phyloP scores from a whole-genome alignment of 2,888 invertebrate genomes.

The Tenthredo livida region DNA sequence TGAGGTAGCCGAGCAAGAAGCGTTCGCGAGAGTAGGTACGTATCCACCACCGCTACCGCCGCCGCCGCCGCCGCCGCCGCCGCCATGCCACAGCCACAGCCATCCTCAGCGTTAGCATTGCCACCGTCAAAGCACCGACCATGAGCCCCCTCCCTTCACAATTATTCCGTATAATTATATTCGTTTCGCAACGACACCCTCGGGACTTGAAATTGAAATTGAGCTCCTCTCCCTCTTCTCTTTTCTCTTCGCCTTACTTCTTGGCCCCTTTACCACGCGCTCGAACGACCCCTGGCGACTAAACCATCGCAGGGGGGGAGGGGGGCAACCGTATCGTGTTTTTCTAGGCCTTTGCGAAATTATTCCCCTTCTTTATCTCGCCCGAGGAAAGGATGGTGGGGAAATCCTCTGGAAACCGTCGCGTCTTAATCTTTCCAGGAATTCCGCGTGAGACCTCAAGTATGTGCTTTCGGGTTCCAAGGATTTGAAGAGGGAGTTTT shows the following conservation, averaged over 20 bases:
- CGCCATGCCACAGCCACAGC: slow-evolving; percentile 52
- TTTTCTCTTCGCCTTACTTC: slow-evolving; percentile 55
- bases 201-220: slow-evolving; percentile 78
- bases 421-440: slow-evolving; percentile 51
- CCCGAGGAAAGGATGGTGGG: not conserved
- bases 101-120: slow-evolving; percentile 17
- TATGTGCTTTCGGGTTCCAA: slow-evolving; percentile 48
- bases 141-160: slow-evolving; percentile 69
- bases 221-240: slow-evolving; percentile 68
- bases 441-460: slow-evolving; percentile 52
- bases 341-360: slow-evolving; percentile 49
- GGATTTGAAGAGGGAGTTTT: slow-evolving; percentile 33
- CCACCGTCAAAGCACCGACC: slow-evolving; percentile 45
- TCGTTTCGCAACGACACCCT: slow-evolving; percentile 78
- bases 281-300: slow-evolving; percentile 24
- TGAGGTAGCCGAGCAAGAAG: slow-evolving; percentile 52
- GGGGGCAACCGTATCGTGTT: slow-evolving; percentile 46
- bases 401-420: slow-evolving; percentile 28
- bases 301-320: not conserved
- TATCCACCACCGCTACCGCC: slow-evolving; percentile 55
- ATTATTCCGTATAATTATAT: slow-evolving; percentile 78
- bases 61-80: slow-evolving; percentile 55
- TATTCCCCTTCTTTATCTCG: slow-evolving; percentile 26
- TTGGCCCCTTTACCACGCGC: not conserved
- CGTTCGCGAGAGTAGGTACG: slow-evolving; percentile 54